A percentile compares a stretch with the other conserved stretches of the same genome.
phyloP scores from a whole-genome alignment of 2,113 vertebrate species.

The Irena cyanogastra region DNA sequence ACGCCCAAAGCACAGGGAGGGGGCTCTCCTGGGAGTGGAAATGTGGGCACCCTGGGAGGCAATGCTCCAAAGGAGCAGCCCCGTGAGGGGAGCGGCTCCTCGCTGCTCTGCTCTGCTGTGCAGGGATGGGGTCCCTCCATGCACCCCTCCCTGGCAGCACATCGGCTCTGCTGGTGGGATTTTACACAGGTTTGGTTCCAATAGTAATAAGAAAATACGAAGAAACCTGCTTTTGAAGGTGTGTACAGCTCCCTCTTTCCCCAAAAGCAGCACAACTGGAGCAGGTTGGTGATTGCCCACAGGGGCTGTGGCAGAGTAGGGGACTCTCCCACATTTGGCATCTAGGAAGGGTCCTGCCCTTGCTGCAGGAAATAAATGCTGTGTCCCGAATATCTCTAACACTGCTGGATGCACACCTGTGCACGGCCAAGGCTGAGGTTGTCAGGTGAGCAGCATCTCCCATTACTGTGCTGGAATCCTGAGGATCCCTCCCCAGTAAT shows the following conservation, averaged over 20 bases:
- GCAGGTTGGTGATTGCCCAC: background rate
- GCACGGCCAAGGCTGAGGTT: background rate
- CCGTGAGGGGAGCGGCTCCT: background rate
- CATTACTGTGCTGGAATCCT: background rate
- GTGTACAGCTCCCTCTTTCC: background rate
- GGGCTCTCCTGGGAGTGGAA: background rate
- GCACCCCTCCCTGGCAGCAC: background rate
- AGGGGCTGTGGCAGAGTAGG: background rate
- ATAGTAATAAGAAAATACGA: background rate
- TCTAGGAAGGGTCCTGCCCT: background rate
- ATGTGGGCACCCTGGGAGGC: fast-evolving
- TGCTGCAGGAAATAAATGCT: background rate
- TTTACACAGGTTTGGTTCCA: background rate
- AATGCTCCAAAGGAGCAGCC: background rate
- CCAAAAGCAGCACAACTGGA: background rate
- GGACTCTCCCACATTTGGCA: fast-evolving
- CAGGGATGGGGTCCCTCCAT: background rate
- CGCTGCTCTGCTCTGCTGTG: background rate
- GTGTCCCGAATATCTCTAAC: background rate
- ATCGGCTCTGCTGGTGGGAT: background rate
- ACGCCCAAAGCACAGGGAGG: background rate
- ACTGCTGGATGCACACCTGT: fast-evolving
- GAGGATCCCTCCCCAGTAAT: background rate
- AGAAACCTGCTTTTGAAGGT: background rate
- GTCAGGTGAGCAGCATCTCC: background rate